These are phyloP conservation scores for Otolemur crassicaudatus DNA, from an alignment of 2,797 vertebrate genomes.

Conservation along the genomic window DNA sequence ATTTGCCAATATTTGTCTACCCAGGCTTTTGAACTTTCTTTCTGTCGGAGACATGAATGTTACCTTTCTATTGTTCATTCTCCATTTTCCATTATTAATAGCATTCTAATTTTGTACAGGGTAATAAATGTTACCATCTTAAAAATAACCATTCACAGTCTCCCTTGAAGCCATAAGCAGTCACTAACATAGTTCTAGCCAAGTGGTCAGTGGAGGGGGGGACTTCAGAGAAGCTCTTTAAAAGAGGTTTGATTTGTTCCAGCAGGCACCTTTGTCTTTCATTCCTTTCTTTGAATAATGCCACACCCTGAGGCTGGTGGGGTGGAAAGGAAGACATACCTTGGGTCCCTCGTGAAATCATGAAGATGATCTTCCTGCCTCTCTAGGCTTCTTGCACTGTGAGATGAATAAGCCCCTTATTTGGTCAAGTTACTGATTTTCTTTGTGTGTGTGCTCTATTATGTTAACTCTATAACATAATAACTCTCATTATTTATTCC, in stretches of 20 bases:
- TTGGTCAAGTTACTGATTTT: background rate
- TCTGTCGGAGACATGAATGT: background rate
- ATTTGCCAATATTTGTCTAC: background rate
- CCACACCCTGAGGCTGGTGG: background rate
- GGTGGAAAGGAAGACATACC: background rate
- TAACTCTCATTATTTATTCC: background rate
- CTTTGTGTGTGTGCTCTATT: background rate
- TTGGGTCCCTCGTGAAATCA: background rate
- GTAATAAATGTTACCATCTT: background rate
- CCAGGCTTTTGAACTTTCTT: conserved; percentile 18
- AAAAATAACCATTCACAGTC: background rate
- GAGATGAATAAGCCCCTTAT: background rate
- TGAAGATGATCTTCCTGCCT: background rate
- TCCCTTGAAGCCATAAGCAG: background rate
- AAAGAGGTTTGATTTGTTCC: background rate
- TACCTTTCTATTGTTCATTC: background rate
- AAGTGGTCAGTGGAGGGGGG: background rate
- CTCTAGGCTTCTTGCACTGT: background rate
- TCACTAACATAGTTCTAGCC: background rate
- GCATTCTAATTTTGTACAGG: background rate
- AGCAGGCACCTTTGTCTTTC: background rate
- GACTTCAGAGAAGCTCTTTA: background rate
- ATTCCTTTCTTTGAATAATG: background rate
- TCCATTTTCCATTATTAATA: background rate
- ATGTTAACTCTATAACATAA: background rate